Base-by-base conservation (phyloP, 2,888 invertebrate genomes). In the Ophion obscuratus region DNA sequence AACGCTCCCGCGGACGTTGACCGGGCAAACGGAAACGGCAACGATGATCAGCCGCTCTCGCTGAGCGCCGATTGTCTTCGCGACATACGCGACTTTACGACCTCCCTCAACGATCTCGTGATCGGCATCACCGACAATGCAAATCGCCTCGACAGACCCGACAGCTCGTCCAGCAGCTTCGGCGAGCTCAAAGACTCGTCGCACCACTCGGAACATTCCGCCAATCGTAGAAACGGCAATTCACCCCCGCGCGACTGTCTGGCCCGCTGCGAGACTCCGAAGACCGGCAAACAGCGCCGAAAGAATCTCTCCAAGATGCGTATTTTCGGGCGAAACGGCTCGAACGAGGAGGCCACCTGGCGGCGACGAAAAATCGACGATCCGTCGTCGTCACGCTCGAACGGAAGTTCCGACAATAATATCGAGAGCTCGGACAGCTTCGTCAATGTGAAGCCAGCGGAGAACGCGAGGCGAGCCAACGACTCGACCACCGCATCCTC, bases 401-500 rank as follows among this genome's bases (percentile, higher is more conserved):
- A 88, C 11, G 88, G 85, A 14, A 91, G 89, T 83, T 92, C 91
- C 2, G 90, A 89, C 79, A 92, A 93, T 59, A 92, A 93, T 71
- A 92, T 92, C 44, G 92, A 93, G 74, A 91, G 91, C 11, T 92
- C 92, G 9, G 92, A 92, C 44, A 93, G 92, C 77, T 93, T 93
- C 74, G 92, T 92, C 14, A 92, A 93, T 66, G 92, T 92, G 68
- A 89, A 92, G 81, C 91, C 91, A 76, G 92, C 91, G 11, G 88
- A 91, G 76, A 79, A 90, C 40, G 81, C 88, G 24, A 87, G 81
- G 61, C 86, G 80, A 9, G 84, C 88, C n/a, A 88, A 88, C 76
- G 90, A 87, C 14, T 91, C 91, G 4, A 91, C 89, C 71, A 91
- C 89, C 68, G 91, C 91, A 4, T 90, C 91, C 0, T 90, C 91